Evolutionary conservation across 92 coral and sea anemone species (phyloP), one percentile per base, ranked within the genome.

Genomic region (Nematostella vectensis): DNA sequence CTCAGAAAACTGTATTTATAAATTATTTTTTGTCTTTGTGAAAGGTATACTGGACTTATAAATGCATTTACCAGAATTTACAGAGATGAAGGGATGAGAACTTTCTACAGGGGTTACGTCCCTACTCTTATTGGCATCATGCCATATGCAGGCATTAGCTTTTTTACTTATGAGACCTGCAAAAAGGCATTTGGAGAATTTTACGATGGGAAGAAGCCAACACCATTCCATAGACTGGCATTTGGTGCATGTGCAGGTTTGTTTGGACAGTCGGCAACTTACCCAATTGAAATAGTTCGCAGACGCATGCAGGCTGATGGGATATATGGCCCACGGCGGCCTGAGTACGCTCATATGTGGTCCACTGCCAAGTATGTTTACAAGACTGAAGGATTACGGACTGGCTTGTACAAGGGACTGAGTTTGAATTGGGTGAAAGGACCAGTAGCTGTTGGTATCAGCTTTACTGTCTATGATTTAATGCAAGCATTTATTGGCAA

Each of bases 361-460:
- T 65, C 82, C 47, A 91, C 98, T 0, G 82, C 89, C 13, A 81
- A 72, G 50, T 78, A 70, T 61, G 87, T 91, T 40, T 73, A 75
- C 31, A 57, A 68, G 23, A 81, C 95, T 2, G 98, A 91, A 43
- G 98, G 98, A 0, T 53, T 91, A 4, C 61, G 33, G 50, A 80
- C 57, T 45, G 98, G 98, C 3, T 62, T 91, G 2, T 91, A 81
- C 29, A 91, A 91, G 29, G 98, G 98, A 1, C 64, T 91, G 1
- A 91, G 91, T 18, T 81, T 91, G 96, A 91, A 91, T 55, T 91
- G 98, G 98, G 63, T 91, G 17, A 91, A 91, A 63, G 98, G 98
- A 1, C 98, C 98, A 0, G 78, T 91, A 28, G 98, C 98, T 18
- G 98, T 91, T 1, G 98, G 98, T 2, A 88, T 91, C 40, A 91